Percentiles rank a stretch among this genome's conserved stretches.
phyloP scores from a whole-genome alignment of 2,797 vertebrate genomes.

The Hoplostethus atlanticus region DNA sequence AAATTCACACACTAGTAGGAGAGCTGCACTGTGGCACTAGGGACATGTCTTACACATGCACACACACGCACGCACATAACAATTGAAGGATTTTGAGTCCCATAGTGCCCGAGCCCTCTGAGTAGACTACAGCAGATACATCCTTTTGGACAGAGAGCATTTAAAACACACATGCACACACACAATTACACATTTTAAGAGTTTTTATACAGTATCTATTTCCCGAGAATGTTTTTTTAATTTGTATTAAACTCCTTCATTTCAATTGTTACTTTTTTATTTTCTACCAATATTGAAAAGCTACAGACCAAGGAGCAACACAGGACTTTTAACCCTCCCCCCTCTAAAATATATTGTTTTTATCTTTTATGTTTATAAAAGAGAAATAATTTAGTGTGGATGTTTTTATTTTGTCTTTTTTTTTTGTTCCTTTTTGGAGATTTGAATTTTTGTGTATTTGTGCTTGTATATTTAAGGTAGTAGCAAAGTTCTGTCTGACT shows the following conservation, averaged over 20 bases:
- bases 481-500: constrained; percentile 88
- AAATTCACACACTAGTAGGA: constrained; percentile 66
- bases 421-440: constrained; percentile 68
- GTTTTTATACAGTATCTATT: constrained; percentile 88
- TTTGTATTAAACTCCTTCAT: constrained; percentile 84
- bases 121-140: constrained; percentile 67
- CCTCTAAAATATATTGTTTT: constrained; percentile 84
- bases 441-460: constrained; percentile 87
- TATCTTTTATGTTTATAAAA: constrained; percentile 86
- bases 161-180: constrained; percentile 66
- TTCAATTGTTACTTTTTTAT: constrained; percentile 84
- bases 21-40: constrained; percentile 72
- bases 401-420: constrained; percentile 83
- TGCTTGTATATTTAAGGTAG: constrained; percentile 90
- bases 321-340: constrained; percentile 88
- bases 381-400: constrained; percentile 86
- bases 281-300: constrained; percentile 88
- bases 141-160: constrained; percentile 76
- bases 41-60: constrained; percentile 44
- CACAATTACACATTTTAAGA: constrained; percentile 83
- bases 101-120: constrained; percentile 76
- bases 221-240: constrained; percentile 86
- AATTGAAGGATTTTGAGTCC: constrained; percentile 75
- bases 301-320: constrained; percentile 95
- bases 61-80: constrained; percentile 42